These are phyloP conservation scores for Leptinotarsa peninsularis DNA, from an alignment of 2,888 invertebrate genomes.

Conservation along the genomic window DNA sequence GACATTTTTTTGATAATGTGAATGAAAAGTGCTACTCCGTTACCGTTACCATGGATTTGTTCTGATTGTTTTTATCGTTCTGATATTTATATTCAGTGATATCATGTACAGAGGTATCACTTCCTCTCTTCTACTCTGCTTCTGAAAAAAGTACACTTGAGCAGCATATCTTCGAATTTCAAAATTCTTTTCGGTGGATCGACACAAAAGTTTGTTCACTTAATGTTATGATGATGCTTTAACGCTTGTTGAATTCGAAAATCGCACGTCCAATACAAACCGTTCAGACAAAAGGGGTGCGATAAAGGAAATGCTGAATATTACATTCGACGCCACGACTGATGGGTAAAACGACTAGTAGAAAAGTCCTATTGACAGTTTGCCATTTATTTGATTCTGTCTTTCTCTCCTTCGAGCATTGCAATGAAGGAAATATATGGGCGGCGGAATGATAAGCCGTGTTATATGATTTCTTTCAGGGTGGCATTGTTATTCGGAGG, in stretches of 20 bases:
- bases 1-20: too few species aligned
- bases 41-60: too few species aligned
- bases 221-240: conserved; percentile 47
- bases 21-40: too few species aligned
- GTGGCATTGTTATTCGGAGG: too few species aligned
- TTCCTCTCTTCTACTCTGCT: conserved; percentile 2
- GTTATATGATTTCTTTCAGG: too few species aligned
- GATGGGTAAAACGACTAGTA: conserved; percentile 22
- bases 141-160: conserved; percentile 20
- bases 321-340: conserved; percentile 25
- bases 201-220: conserved; percentile 36
- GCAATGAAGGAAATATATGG: not conserved
- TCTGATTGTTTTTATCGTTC: too few species aligned
- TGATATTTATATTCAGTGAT: too few species aligned
- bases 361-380: conserved; percentile 26
- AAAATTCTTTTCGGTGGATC: conserved; percentile 28
- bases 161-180: conserved; percentile 36
- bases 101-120: too few species aligned
- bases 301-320: conserved; percentile 37
- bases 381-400: conserved; percentile 21
- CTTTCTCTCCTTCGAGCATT: not conserved
- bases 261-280: conserved; percentile 50
- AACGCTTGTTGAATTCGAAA: conserved; percentile 53
- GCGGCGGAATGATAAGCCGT: not conserved
- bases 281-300: conserved; percentile 41